phyloP scores from a whole-genome alignment of 2,797 vertebrate genomes.

The Acrossocheilus wenchowensis region DNA sequence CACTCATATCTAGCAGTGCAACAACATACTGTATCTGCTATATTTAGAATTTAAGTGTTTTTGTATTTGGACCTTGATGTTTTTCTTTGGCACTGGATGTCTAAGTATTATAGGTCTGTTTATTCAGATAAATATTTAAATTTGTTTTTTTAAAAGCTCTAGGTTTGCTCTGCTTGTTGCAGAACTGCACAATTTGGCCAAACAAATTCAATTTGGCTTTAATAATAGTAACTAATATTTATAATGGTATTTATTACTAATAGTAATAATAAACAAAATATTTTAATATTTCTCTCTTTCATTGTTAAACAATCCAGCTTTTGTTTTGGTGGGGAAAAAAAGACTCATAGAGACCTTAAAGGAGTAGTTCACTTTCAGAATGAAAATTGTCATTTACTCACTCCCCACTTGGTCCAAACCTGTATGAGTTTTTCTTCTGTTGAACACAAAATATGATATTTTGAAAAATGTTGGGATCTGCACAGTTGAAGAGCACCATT shows the following conservation, averaged over 20 bases:
- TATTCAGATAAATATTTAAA: not conserved
- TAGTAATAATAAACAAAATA: not conserved
- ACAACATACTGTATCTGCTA: not conserved
- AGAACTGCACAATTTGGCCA: not conserved
- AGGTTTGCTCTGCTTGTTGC: not conserved
- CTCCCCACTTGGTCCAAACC: no score
- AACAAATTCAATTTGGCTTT: not conserved
- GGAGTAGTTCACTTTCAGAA: no score
- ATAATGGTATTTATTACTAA: not conserved
- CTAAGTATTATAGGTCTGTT: not conserved
- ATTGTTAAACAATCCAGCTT: not conserved
- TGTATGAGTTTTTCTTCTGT: no score
- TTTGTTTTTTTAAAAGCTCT: not conserved
- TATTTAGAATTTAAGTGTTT: not conserved
- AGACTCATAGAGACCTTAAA: not conserved
- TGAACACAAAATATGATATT: no score
- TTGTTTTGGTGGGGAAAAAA: not conserved
- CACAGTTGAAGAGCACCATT: no score
- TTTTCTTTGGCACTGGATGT: not conserved
- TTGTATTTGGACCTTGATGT: constrained; percentile 18
- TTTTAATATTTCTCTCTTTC: not conserved
- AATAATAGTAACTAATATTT: not conserved
- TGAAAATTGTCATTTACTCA: no score
- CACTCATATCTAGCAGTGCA: constrained; percentile 13
- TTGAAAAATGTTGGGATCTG: no score